Percentiles rank a stretch among this genome's conserved stretches.
These are phyloP conservation scores for Gadus macrocephalus DNA, from an alignment of 2,113 vertebrate species.

Conservation along the genomic window DNA sequence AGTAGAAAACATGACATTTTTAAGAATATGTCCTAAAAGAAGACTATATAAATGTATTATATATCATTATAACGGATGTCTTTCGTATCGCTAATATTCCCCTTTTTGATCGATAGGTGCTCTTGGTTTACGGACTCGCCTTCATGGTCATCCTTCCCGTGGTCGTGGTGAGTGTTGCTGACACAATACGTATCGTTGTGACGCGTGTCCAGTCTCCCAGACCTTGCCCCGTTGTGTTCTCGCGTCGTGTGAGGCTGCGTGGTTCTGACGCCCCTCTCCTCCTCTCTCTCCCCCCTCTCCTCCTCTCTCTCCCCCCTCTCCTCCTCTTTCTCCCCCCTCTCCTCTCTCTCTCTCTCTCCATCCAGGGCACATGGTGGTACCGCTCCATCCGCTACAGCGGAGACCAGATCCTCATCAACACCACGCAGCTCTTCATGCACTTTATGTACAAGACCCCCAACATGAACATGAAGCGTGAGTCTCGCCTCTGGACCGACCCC, in stretches of 20 bases:
- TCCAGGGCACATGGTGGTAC: slow-evolving; percentile 99
- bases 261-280: not conserved
- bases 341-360: not conserved
- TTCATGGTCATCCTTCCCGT: slow-evolving; percentile 99
- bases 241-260: too few relatives aligned
- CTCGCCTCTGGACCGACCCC: not conserved
- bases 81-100: not conserved
- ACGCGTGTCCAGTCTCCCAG: not conserved
- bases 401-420: slow-evolving; percentile 97
- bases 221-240: too few relatives aligned
- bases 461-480: slow-evolving; percentile 99
- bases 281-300: not conserved
- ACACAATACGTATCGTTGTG: not conserved
- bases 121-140: slow-evolving; percentile 94
- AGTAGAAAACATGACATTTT: not conserved
- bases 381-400: slow-evolving; percentile 97
- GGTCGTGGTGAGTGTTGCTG: slow-evolving; percentile 83
- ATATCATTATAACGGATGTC: not conserved
- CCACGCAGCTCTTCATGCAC: slow-evolving; percentile 97
- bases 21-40: not conserved
- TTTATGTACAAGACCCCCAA: slow-evolving; percentile 98
- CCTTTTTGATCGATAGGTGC: slow-evolving; percentile 74
- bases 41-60: not conserved
- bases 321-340: not conserved
- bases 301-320: not conserved